Evolutionary conservation across 2,797 vertebrate species (phyloP), one percentile per base, ranked within the genome.

Genomic region (Kryptolebias ocellatus): DNA sequence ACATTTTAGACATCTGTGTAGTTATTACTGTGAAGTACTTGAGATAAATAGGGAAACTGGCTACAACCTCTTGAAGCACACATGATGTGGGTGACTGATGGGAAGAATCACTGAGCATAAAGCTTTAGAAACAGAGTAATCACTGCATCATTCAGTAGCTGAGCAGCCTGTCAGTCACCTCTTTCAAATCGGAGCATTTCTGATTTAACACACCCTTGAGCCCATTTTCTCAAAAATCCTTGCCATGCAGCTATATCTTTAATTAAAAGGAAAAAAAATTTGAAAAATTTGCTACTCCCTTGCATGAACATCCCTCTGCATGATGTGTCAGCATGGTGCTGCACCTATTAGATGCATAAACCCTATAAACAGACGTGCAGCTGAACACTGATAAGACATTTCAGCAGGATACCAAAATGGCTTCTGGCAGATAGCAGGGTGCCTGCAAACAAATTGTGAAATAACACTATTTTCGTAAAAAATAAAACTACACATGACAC

Each of bases 391-490:
- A 5, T 14, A 45, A 51, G 27, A 51, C 28, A 29, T 53, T 63
- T 53, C 15, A 53, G 69, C 59, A 31, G 68, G 59, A 64, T 6
- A 29, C 20, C 46, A 24, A 15, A 14, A 37, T 4, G 46, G 28
- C 51, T 53, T 42, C 20, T 27, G 64, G 61, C 18, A 20, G 51
- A 60, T 44, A n/a, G 12, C 63, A 49, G 20, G 53, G 46, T 3
- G 34, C 69, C 64, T 65, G 53, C n/a, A 17, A 28, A 44, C 27
- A 58, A 58, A 66, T 15, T 42, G 17, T 61, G 27, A 68, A 16
- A 37, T 37, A 55, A 76, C 31, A 27, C 31, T 56, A 34, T 54
- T 74, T 47, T 46, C 61, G 20, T 9, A 50, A 28, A 3, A 56
- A 53, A 27, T 17, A 29, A 18, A 47, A 20, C 24, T 50, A 31